A percentile compares a stretch with the other conserved stretches of the same genome.
phyloP scores from a whole-genome alignment of 2,113 vertebrate genomes.

The Gila orcuttii region DNA sequence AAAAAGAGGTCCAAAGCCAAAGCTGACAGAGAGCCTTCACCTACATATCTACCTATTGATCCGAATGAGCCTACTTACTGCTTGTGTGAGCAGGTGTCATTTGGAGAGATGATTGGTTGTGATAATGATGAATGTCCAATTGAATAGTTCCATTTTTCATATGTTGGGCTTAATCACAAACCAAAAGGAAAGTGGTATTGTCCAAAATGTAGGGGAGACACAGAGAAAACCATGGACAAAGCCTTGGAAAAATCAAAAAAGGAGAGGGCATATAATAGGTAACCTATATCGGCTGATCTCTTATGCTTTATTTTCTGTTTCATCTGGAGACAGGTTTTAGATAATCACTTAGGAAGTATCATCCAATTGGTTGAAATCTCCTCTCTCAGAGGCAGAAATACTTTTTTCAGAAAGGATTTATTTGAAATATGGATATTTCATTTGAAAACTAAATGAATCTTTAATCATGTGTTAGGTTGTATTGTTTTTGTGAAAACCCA shows the following conservation, averaged over 20 bases:
- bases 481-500: background rate
- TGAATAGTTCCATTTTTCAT: constrained; percentile 98
- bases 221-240: constrained; percentile 86
- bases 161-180: constrained; percentile 95
- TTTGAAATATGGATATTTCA: background rate
- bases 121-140: constrained; percentile 96
- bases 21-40: constrained; percentile 90
- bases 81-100: constrained; percentile 95
- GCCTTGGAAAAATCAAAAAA: constrained; percentile 93
- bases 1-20: constrained; percentile 95
- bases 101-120: constrained; percentile 98
- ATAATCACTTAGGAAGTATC: background rate
- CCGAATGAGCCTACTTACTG: constrained; percentile 97
- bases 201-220: constrained; percentile 93
- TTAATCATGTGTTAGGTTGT: background rate
- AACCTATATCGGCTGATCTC: constrained; percentile 53
- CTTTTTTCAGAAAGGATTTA: background rate
- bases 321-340: background rate
- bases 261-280: constrained; percentile 87
- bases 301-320: background rate
- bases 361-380: background rate
- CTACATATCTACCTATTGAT: constrained; percentile 93
- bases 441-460: background rate
- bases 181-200: constrained; percentile 99
- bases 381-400: background rate